These are phyloP conservation scores for Sceloporus tristichus DNA, from an alignment of 2,113 vertebrate genomes.

Conservation along the genomic window DNA sequence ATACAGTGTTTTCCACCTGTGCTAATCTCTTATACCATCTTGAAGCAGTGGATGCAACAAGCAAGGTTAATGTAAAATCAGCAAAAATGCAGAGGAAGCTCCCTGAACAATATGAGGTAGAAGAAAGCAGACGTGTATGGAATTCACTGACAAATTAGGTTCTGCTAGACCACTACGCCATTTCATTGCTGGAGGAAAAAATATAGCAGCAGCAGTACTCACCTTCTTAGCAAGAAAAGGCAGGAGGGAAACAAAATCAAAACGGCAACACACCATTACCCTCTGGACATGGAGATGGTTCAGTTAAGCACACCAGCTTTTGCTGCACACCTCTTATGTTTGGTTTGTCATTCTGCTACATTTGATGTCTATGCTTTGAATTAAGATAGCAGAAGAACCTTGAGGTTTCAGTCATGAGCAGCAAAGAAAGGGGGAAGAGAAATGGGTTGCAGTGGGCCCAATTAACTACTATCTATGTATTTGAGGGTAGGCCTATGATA, in stretches of 20 bases:
- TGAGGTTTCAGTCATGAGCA: neutral
- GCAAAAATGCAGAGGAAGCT: neutral
- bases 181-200: neutral
- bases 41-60: neutral
- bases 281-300: neutral
- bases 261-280: neutral
- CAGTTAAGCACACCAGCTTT: neutral
- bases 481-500: neutral
- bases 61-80: constrained; percentile 9
- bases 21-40: constrained; percentile 10
- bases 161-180: neutral
- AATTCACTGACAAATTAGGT: neutral
- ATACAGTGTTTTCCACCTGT: neutral
- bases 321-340: neutral
- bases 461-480: neutral
- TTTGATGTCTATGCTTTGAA: constrained; percentile 9
- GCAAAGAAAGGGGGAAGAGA: neutral
- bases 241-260: neutral
- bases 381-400: neutral
- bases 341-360: neutral
- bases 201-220: neutral
- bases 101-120: neutral
- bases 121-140: neutral
- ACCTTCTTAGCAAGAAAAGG: neutral
- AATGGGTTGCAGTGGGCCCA: neutral